Base-by-base conservation (phyloP, 2,113 vertebrate genomes). In the Plectropomus leopardus region DNA sequence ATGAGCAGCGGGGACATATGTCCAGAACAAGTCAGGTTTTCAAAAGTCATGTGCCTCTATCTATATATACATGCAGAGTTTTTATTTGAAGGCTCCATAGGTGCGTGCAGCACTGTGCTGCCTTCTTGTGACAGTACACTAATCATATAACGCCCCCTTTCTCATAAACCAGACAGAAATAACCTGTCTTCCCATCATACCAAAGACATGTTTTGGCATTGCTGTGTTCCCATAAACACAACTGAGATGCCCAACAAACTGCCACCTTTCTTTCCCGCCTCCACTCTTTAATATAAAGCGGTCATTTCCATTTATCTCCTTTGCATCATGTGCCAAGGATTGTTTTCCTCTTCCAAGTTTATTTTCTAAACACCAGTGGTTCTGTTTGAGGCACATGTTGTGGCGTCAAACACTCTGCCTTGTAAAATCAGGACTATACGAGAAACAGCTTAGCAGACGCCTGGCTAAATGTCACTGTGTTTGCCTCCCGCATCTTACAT, bases 351-450 rank as follows among this genome's bases (percentile, higher is more conserved):
- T 4, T 51, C 47, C 54, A n/a, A 5, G 66, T 85, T 70, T 88
- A 71, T 76, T 63, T 60, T 72, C 70, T 58, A 74, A 86, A 88
- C 71, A 81, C 11, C 44, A 42, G 10, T 17, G 1, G 28, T 40
- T 23, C 9, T 1, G 4, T 13, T 45, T 34, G 24, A 58, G 17
- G 55, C 26, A 19, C 6, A 24, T 76, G 80, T 76, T 76, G 24
- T 80, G 59, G 32, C 15, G 3, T 73, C 75, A 85, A 78, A 78
- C 63, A 51, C 24, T 3, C 4, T 34, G 8, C 36, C 1, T 48
- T 47, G 14, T 45, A 40, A 79, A 76, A 69, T 45, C 15, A 0
- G 19, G 64, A 15, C 13, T 78, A 50, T 32, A 50, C 16, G 9
- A 76, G 36, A 30, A 34, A 16, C 7, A 36, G 30, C 69, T 72